phyloP scores from a whole-genome alignment of 2,888 invertebrate species.

The Balanococcus diminutus region DNA sequence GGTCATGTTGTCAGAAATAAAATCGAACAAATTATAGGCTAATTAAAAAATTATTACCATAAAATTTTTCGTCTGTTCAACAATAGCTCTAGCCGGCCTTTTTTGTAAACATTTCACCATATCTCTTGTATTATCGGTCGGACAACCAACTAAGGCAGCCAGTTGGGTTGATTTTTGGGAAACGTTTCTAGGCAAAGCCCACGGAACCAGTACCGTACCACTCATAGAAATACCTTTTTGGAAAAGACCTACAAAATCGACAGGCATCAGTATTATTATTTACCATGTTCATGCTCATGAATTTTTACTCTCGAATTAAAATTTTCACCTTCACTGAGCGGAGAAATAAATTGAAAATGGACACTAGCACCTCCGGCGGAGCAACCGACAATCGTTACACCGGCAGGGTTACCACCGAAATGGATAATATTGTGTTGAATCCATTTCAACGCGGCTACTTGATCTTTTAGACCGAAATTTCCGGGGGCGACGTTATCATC shows the following conservation, averaged over 20 bases:
- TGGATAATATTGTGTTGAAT: slow-evolving; percentile 70
- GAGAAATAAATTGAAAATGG: slow-evolving; percentile 74
- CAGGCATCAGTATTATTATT: too few relatives aligned
- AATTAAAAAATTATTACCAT: slow-evolving; percentile 16
- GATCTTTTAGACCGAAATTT: slow-evolving; percentile 78
- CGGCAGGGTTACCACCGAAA: slow-evolving; percentile 75
- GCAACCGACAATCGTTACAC: slow-evolving; percentile 72
- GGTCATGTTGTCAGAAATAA: too few relatives aligned
- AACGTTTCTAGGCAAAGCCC: slow-evolving; percentile 59
- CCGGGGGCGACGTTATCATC: slow-evolving; percentile 73
- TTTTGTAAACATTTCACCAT: slow-evolving; percentile 60
- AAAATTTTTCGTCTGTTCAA: slow-evolving; percentile 55
- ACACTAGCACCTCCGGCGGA: slow-evolving; percentile 79
- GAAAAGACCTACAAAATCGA: slow-evolving; percentile 59
- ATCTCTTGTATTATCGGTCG: slow-evolving; percentile 57
- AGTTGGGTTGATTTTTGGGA: slow-evolving; percentile 59
- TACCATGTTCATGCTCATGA: too few relatives aligned
- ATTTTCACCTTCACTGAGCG: slow-evolving; percentile 67
- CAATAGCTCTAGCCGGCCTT: slow-evolving; percentile 59
- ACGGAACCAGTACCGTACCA: slow-evolving; percentile 60
- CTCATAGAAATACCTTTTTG: slow-evolving; percentile 60
- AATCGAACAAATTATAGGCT: neutral
- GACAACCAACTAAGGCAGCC: slow-evolving; percentile 60
- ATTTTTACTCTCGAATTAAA: too few relatives aligned
- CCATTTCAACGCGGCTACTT: slow-evolving; percentile 74